Evolutionary conservation across 2,113 vertebrate species (phyloP).

Genomic region (Semnornis frantzii): DNA sequence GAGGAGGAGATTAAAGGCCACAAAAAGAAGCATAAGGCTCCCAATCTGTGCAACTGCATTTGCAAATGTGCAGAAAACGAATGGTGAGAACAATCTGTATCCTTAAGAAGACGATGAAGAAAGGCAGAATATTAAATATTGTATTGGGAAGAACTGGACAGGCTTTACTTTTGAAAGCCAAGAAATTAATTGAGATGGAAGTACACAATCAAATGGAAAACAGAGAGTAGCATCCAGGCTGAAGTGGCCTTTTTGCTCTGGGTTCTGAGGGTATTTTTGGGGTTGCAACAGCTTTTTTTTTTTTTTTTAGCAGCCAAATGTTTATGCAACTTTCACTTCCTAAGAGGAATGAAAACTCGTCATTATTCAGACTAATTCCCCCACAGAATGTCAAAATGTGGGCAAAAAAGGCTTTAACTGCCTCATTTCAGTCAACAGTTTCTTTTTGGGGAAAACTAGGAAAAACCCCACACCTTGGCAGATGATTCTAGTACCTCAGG

Average conservation of each 20-base stretch:
- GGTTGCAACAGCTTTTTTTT: not conserved
- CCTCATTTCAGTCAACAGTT: not conserved
- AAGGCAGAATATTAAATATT: constrained; percentile 62
- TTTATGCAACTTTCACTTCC: not conserved
- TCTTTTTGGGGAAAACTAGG: not conserved
- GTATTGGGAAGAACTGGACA: constrained; percentile 22
- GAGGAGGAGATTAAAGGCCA: constrained; percentile 48
- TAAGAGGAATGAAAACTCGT: not conserved
- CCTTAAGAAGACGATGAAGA: constrained; percentile 25
- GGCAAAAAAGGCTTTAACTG: not conserved
- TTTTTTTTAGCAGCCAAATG: not conserved
- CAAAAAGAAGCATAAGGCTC: constrained; percentile 45
- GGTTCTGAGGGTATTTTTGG: not conserved
- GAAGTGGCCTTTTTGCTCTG: not conserved
- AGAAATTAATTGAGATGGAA: constrained; percentile 40
- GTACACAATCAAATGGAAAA: constrained; percentile 25
- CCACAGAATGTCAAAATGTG: not conserved
- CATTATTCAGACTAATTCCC: not conserved
- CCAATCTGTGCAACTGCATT: constrained; percentile 39
- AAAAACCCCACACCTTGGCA: not conserved
- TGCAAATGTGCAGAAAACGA: constrained; percentile 60
- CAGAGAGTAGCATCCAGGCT: not conserved
- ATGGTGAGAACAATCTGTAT: constrained; percentile 68
- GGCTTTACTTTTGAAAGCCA: constrained; percentile 30
- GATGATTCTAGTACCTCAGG: not conserved